Evolutionary conservation across 2,797 vertebrate genomes (phyloP).

Genomic region (Urophycis tenuis): DNA sequence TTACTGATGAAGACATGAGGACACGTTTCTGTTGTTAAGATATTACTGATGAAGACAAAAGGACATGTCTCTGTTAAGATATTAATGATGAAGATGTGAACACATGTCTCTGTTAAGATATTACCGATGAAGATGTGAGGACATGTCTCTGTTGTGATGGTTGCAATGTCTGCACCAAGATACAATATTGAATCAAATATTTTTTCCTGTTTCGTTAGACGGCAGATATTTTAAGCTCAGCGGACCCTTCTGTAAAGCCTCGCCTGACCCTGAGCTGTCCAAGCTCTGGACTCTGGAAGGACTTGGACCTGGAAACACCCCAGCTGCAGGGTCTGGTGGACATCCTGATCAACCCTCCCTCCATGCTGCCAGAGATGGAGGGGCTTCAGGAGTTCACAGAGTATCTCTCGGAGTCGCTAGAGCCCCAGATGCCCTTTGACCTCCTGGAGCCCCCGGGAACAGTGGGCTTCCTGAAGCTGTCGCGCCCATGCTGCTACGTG

Average conservation of each 20-base stretch:
- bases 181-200: neutral
- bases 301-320: constrained; percentile 51
- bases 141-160: neutral
- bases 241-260: constrained; percentile 55
- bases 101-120: too few species aligned
- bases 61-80: neutral
- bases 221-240: constrained; percentile 67
- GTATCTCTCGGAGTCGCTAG: constrained; percentile 85
- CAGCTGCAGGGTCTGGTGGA: constrained; percentile 68
- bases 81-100: constrained; percentile 30
- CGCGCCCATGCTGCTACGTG: constrained; percentile 91
- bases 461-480: constrained; percentile 87
- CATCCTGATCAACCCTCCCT: constrained; percentile 73
- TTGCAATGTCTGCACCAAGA: neutral
- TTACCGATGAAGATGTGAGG: constrained; percentile 80
- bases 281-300: constrained; percentile 68
- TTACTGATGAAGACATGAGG: constrained; percentile 71
- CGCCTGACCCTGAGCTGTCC: constrained; percentile 80
- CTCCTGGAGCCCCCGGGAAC: constrained; percentile 83
- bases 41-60: neutral
- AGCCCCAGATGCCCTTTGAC: constrained; percentile 80
- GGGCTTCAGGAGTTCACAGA: constrained; percentile 88
- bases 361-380: constrained; percentile 75
- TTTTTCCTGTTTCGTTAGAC: constrained; percentile 63
- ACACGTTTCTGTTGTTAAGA: neutral